phyloP scores from a whole-genome alignment of 2,797 vertebrate species.

The Moxostoma hubbsi region DNA sequence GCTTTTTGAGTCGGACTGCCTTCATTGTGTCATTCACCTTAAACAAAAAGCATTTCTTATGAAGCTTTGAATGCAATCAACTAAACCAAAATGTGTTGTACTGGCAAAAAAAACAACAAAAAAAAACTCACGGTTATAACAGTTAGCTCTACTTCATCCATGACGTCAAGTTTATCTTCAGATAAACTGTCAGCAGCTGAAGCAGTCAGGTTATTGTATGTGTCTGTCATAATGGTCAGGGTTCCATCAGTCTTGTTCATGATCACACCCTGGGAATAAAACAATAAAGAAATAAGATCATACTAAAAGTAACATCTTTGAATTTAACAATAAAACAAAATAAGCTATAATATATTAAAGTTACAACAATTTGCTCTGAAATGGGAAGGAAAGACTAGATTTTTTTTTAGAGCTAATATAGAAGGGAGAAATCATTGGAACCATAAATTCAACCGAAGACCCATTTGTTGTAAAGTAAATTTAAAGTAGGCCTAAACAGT shows the following conservation, averaged over 20 bases:
- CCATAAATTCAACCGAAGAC: too few relatives aligned
- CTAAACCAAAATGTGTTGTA: not conserved
- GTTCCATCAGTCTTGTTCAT: constrained; percentile 55
- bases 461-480: too few relatives aligned
- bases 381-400: too few relatives aligned
- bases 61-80: not conserved
- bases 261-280: constrained; percentile 68
- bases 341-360: too few relatives aligned
- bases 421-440: too few relatives aligned
- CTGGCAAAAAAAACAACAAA: not conserved
- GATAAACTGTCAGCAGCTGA: constrained; percentile 89
- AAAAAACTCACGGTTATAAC: constrained; percentile 79
- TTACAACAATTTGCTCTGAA: too few relatives aligned
- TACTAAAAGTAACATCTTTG: too few relatives aligned
- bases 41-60: not conserved
- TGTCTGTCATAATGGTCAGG: constrained; percentile 83
- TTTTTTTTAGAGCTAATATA: too few relatives aligned
- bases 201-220: constrained; percentile 86
- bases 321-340: too few relatives aligned
- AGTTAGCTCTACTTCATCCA: constrained; percentile 92
- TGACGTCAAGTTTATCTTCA: constrained; percentile 83
- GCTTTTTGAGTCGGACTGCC: constrained; percentile 89
- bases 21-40: constrained; percentile 86
- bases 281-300: not conserved
- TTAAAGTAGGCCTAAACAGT: too few relatives aligned